These are phyloP conservation scores for Platysteira castanea DNA, from an alignment of 2,113 vertebrate species.

Conservation along the genomic window DNA sequence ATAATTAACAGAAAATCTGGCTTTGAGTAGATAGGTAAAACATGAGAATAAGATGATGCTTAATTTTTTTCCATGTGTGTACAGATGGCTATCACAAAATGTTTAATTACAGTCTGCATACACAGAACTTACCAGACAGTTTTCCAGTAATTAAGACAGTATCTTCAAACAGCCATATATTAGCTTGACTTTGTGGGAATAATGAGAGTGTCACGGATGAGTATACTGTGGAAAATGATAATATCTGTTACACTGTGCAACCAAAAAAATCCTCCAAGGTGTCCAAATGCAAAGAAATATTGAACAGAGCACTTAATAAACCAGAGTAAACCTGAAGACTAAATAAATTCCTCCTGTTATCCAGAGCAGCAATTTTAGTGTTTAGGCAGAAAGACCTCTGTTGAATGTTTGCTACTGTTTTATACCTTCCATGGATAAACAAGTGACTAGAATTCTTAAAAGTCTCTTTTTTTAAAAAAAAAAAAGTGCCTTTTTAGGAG, in stretches of 20 bases:
- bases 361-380: neutral
- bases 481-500: neutral
- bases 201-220: constrained; percentile 84
- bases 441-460: neutral
- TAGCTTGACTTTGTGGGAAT: constrained; percentile 83
- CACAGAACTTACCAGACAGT: constrained; percentile 78
- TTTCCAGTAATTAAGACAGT: constrained; percentile 86
- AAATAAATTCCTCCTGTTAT: neutral
- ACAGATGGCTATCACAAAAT: neutral
- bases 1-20: neutral
- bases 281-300: neutral
- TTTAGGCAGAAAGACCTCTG: neutral
- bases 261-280: neutral
- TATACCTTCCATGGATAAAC: neutral
- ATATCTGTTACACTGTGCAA: neutral
- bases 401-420: neutral
- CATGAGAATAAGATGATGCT: neutral
- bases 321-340: neutral
- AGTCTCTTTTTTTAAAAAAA: neutral
- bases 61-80: neutral
- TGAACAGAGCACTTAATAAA: neutral
- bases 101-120: neutral
- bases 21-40: neutral
- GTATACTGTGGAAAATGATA: constrained; percentile 77
- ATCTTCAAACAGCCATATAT: constrained; percentile 91